Base-by-base conservation (phyloP, 1,140 invertebrate genomes). In the Drosophila fuyamai region DNA sequence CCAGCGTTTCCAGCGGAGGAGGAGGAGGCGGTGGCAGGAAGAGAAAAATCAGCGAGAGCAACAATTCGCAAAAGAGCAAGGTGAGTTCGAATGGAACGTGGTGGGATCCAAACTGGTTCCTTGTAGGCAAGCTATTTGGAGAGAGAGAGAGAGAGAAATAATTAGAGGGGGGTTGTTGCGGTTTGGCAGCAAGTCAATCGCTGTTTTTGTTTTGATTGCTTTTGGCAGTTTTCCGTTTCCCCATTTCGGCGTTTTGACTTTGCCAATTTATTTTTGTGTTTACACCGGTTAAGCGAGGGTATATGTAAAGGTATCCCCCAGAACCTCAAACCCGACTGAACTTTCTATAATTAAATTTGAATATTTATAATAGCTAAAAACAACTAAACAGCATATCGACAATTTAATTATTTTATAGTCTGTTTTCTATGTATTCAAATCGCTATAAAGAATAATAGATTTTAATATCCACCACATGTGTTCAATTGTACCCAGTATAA, bases 1-100 rank as follows among this genome's bases (percentile, higher is more conserved):
- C 61, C 46, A 76, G 61, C 67, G 43, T 66, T 44, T 85, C 10
- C 90, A 93, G 67, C 40, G 77, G 66, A n/a, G 72, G 62, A 77
- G 91, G 29, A 32, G 29, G 29, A 0, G 29, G 43, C 71, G 91
- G 59, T 59, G 93, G 50, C 92, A 93, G 55, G 92, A 94, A 77
- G 44, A 80, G 65, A 91, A 94, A 85, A 93, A 94, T 76, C 92
- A 94, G 80, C 82, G 94, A 76, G 81, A 90, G 90, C 80, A 90
- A 83, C 65, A 92, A 91, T 67, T 92, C 91, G 44, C 89, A 85
- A 51, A 92, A 92, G 60, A 89, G 81, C 66, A 92, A 92, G 89
- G 91, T 92, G 59, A 68, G 84, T 74, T 59, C 27, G 38, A 44
- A 18, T 16, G 59, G 55, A 58, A 47, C 18, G 50, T 38, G 46